These are phyloP conservation scores for Lasioglossum vierecki DNA, from an alignment of 2,888 invertebrate species.

Conservation along the genomic window DNA sequence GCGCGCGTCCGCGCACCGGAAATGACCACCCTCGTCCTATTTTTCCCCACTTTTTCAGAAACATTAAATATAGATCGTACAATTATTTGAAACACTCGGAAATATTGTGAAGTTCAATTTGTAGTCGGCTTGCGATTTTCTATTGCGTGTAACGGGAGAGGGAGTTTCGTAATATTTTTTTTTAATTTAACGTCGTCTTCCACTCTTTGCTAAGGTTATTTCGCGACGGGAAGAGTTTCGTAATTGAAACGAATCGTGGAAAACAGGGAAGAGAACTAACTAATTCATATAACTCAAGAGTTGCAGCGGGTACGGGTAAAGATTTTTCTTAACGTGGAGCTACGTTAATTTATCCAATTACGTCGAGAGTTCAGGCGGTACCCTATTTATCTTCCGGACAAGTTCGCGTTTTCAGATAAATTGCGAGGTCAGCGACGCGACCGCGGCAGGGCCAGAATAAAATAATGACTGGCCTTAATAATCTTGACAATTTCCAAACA, in stretches of 20 bases:
- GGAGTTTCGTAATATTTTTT: not conserved
- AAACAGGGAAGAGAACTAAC: not conserved
- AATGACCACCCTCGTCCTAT: not conserved
- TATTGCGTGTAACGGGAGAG: not conserved
- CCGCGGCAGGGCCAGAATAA: not conserved
- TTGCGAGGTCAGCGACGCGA: conserved; percentile 16
- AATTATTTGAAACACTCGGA: not conserved
- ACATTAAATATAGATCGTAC: not conserved
- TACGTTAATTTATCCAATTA: conserved; percentile 37
- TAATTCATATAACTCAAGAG: not conserved
- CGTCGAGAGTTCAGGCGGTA: not conserved
- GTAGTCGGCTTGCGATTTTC: not conserved
- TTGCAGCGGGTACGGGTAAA: not conserved
- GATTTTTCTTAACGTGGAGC: conserved; percentile 14
- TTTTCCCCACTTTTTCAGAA: not conserved
- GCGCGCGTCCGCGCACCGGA: not conserved
- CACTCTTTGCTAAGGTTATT: no score
- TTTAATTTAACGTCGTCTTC: no score
- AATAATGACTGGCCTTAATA: not conserved
- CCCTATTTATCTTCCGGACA: conserved; percentile 16
- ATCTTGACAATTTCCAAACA: not conserved
- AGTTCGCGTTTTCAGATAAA: conserved; percentile 48
- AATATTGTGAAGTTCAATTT: not conserved
- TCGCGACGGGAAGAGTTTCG: not conserved
- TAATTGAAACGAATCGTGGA: not conserved